Evolutionary conservation across 1,140 invertebrate species (phyloP), one percentile per base, ranked within the genome.

Genomic region (Solenopsis invicta): DNA sequence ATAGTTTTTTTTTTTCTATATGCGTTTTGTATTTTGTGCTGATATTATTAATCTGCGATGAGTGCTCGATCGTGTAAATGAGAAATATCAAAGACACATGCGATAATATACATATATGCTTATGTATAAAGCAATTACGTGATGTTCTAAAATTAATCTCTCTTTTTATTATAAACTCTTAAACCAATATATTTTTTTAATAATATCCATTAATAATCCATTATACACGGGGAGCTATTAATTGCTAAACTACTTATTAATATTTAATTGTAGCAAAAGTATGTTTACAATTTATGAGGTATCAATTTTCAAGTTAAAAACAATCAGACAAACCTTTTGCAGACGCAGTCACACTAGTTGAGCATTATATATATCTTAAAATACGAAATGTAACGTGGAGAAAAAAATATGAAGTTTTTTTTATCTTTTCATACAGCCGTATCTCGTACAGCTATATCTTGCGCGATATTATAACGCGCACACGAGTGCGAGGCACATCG

Each of bases 151-250:
- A 52, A 67, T 54, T 67, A 52, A 18, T 48, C 1, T 41, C 13
- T 13, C 67, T 52, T 67, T 67, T 41, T 21, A 24, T 12, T 56
- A 41, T 41, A 37, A 5, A 75, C 16, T 75, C 12, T 41, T 56
- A 21, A 13, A 56, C 16, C n/a, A 12, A 59, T n/a, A 48, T 12
- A 12, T 2, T 9, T 64, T 21, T 78, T 62, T n/a, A 54, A 56
- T 81, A 81, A 67, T 41, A 41, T 29, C 16, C 2, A 54, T 48
- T 48, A 72, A 61, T n/a, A n/a, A n/a, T n/a, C n/a, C n/a, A n/a
- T 69, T 24, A 41, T 74, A 10, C 9, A 10, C 4, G 45, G 5
- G 21, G 18, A 34, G 24, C 18, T 50, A 37, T 52, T 52, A 67
- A 54, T 54, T 50, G 50, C 52, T 29, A 59, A 74, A 37, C 12